Evolutionary conservation across 1,140 invertebrate species (phyloP).

Genomic region (Listronotus oregonensis): DNA sequence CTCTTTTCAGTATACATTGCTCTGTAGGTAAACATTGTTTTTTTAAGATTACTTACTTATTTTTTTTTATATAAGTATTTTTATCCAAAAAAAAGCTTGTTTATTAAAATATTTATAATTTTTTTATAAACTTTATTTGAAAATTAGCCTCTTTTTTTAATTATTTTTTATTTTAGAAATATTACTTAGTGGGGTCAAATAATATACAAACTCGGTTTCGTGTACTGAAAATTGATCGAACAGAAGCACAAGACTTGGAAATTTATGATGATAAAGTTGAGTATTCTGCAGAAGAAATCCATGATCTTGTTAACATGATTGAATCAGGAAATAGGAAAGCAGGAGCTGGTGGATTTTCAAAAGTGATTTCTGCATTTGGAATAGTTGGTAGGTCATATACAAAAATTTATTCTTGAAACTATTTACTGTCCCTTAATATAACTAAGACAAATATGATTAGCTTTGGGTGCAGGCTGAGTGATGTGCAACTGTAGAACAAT

Average conservation of each 20-base stretch:
- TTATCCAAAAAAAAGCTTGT: too few relatives aligned
- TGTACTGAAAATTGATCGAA: conserved; percentile 91
- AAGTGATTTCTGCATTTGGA: conserved; percentile 87
- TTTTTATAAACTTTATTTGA: too few relatives aligned
- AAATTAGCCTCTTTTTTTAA: background rate
- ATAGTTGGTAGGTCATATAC: conserved; percentile 75
- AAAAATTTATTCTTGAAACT: background rate
- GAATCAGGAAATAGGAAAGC: conserved; percentile 75
- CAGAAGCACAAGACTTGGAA: conserved; percentile 78
- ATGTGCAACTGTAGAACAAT: too few relatives aligned
- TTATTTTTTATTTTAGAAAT: conserved; percentile 70
- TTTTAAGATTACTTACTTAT: too few relatives aligned
- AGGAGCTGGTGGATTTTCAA: conserved; percentile 66
- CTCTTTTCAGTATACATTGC: too few relatives aligned
- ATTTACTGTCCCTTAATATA: conserved; percentile 18
- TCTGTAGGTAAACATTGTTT: too few relatives aligned
- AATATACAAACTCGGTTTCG: conserved; percentile 89
- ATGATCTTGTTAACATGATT: conserved; percentile 81
- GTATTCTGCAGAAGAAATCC: conserved; percentile 87
- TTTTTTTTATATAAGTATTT: too few relatives aligned
- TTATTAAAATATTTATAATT: too few relatives aligned
- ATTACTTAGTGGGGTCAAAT: conserved; percentile 93
- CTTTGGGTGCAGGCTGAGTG: background rate
- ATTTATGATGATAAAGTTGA: conserved; percentile 92
- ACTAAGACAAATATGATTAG: conserved; percentile 1